Evolutionary conservation across 2,888 invertebrate species (phyloP).

Genomic region (Amorpha juglandis): DNA sequence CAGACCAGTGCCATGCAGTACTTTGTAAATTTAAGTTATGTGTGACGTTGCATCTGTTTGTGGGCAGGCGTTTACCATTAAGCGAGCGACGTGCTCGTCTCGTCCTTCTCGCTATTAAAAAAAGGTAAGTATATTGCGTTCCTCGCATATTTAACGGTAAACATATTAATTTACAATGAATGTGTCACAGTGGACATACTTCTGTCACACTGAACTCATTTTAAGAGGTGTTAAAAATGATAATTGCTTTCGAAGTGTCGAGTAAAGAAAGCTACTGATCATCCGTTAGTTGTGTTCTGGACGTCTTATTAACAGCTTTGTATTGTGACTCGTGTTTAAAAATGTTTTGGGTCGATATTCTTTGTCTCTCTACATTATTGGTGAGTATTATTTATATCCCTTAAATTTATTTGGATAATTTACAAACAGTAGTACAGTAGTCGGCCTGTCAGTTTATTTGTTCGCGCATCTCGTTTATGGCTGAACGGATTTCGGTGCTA

Average conservation of each 20-base stretch:
- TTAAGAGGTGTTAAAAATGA: constrained; percentile 68
- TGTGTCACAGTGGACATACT: constrained; percentile 48
- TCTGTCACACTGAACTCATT: constrained; percentile 50
- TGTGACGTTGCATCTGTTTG: too few species aligned
- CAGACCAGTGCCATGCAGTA: too few species aligned
- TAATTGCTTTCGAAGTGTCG: constrained; percentile 62
- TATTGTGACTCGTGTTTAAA: constrained; percentile 32
- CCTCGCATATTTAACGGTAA: constrained; percentile 31
- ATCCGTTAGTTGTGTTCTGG: constrained; percentile 59
- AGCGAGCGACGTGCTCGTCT: too few species aligned
- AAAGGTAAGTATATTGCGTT: neutral
- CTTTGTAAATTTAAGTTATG: too few species aligned
- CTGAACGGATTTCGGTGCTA: too few species aligned
- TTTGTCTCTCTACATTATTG: constrained; percentile 27
- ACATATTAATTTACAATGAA: constrained; percentile 38
- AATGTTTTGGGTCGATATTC: constrained; percentile 28
- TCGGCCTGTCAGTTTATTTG: too few species aligned
- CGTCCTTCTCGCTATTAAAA: too few species aligned
- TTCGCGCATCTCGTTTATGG: too few species aligned
- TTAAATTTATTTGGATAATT: too few species aligned
- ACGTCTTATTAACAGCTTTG: constrained; percentile 46
- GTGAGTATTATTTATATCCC: constrained; percentile 32
- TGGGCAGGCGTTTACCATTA: too few species aligned
- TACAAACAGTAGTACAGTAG: too few species aligned
- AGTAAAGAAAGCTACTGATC: constrained; percentile 55